Conservation (phyloP, 2,888 invertebrate species). For the Deroplatys truncata region DNA sequence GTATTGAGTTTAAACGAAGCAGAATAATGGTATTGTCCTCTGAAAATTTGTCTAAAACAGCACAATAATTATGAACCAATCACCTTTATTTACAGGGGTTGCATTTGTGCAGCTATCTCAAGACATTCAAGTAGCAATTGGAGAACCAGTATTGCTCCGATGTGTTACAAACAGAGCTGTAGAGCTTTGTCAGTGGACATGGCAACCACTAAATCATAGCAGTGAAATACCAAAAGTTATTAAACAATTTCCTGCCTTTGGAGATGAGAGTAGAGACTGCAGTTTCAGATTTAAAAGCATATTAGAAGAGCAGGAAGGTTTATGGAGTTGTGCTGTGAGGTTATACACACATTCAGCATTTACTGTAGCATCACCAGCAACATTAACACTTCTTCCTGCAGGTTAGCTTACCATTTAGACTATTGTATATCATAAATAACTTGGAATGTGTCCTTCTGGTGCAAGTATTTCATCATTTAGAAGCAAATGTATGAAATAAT, state of each 20-base stretch:
- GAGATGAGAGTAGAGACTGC: conserved; percentile 42
- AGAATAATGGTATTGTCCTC: too few relatives aligned
- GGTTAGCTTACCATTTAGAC: conserved; percentile 34
- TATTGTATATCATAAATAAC: too few relatives aligned
- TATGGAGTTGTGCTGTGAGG: conserved; percentile 44
- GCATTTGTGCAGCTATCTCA: conserved; percentile 43
- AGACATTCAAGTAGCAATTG: conserved; percentile 42
- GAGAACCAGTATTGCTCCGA: conserved; percentile 42
- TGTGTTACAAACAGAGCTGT: conserved; percentile 43
- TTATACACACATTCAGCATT: conserved; percentile 39
- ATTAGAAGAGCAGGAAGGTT: conserved; percentile 42
- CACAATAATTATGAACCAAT: too few relatives aligned
- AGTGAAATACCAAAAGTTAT: conserved; percentile 37
- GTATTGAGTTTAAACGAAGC: too few relatives aligned
- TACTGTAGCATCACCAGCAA: conserved; percentile 41
- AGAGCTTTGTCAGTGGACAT: conserved; percentile 44
- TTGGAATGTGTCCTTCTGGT: too few relatives aligned
- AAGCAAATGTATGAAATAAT: too few relatives aligned
- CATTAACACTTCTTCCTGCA: conserved; percentile 41
- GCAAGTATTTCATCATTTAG: too few relatives aligned
- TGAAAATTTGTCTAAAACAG: too few relatives aligned
- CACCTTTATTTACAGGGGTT: conserved; percentile 34
- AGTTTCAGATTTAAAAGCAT: conserved; percentile 43
- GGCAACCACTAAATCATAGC: conserved; percentile 34
- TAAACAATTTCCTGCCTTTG: conserved; percentile 41